These are phyloP conservation scores for Ceryle rudis DNA, from an alignment of 2,797 vertebrate genomes.

Conservation along the genomic window DNA sequence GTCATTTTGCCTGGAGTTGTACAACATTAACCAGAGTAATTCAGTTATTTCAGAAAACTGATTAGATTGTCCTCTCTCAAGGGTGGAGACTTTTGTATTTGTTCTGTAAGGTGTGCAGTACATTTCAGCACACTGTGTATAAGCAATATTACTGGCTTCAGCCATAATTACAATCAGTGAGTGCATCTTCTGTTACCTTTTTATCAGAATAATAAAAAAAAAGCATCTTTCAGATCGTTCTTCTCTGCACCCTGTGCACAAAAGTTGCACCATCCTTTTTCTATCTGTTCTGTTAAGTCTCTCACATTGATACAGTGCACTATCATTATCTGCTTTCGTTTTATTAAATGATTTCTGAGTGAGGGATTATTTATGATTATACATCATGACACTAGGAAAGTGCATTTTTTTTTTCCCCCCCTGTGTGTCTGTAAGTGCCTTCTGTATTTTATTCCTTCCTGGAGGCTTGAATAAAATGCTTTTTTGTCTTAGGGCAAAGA, in stretches of 20 bases:
- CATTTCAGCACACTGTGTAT: not conserved
- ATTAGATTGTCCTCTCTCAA: constrained; percentile 64
- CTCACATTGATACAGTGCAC: not conserved
- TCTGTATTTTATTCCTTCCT: not conserved
- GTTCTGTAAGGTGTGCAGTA: constrained; percentile 51
- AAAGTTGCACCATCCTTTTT: not conserved
- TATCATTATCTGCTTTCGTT: not conserved
- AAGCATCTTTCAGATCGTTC: not conserved
- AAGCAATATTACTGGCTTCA: not conserved
- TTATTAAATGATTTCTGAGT: not conserved
- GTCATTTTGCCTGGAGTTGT: constrained; percentile 67
- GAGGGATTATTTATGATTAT: not conserved
- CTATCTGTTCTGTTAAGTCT: not conserved
- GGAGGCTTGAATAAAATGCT: not conserved
- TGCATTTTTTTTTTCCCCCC: not conserved
- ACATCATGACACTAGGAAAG: not conserved
- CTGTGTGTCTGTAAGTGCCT: not conserved
- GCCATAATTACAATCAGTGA: not conserved
- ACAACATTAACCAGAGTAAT: constrained; percentile 55
- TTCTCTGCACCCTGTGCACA: not conserved
- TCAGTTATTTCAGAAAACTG: constrained; percentile 60
- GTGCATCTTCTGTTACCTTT: not conserved
- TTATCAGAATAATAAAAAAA: not conserved
- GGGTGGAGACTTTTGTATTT: constrained; percentile 58
- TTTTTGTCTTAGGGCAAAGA: not conserved